Evolutionary conservation across 2,888 invertebrate species (phyloP).

Genomic region (Folsomia manolachei): DNA sequence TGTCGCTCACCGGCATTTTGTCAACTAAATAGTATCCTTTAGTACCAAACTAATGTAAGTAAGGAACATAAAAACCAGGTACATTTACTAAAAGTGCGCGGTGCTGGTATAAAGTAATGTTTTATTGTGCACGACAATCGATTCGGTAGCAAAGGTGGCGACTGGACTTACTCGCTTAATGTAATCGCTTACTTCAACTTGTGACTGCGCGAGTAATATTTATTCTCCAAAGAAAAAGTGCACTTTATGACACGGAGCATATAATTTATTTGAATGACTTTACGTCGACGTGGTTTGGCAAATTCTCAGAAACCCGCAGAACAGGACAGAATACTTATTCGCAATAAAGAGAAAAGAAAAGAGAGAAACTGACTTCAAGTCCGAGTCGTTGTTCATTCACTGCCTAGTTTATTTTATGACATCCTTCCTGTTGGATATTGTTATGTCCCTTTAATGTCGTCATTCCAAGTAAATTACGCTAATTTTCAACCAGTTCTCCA

Average conservation of each 20-base stretch:
- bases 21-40: no score
- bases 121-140: neutral
- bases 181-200: conserved; percentile 7
- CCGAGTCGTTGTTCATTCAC: neutral
- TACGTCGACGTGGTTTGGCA: neutral
- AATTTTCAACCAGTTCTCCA: conserved; percentile 14
- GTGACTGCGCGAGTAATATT: neutral
- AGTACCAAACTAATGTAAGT: no score
- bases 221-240: neutral
- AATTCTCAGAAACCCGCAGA: neutral
- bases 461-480: conserved; percentile 15
- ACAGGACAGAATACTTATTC: neutral
- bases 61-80: no score
- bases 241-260: neutral
- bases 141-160: conserved; percentile 10
- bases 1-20: no score
- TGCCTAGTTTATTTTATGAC: conserved; percentile 27
- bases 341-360: neutral
- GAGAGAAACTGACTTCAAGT: neutral
- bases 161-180: neutral
- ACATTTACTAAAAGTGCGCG: no score
- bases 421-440: conserved; percentile 33
- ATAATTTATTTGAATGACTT: neutral
- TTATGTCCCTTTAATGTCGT: conserved; percentile 19
- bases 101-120: neutral